Conservation (phyloP, 2,888 invertebrate genomes). For the Muscina levida region DNA sequence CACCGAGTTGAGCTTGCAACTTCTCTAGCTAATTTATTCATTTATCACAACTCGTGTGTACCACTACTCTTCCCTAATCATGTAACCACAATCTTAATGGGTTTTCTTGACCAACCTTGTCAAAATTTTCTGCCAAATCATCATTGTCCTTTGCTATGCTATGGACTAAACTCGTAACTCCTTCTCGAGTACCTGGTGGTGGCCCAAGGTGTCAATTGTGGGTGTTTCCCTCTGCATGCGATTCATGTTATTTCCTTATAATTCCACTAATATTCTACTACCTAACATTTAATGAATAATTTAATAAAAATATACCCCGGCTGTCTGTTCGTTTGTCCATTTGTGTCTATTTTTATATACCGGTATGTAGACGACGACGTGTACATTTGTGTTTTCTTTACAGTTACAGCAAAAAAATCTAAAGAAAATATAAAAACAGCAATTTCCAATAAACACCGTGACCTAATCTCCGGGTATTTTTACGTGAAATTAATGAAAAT, state of each 20-base stretch:
- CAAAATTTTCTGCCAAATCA: no score
- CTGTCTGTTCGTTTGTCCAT: neutral
- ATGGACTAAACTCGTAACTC: no score
- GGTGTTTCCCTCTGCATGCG: neutral
- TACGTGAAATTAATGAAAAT: slow-evolving; percentile 15
- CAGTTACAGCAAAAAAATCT: neutral
- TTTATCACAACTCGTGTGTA: no score
- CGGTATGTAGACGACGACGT: neutral
- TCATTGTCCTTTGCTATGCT: no score
- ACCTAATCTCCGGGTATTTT: slow-evolving; percentile 11
- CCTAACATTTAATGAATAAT: neutral
- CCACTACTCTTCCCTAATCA: no score
- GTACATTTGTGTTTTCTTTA: neutral
- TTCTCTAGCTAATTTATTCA: no score
- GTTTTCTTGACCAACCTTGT: no score
- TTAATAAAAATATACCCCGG: neutral
- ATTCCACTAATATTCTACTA: neutral
- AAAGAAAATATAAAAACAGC: no score
- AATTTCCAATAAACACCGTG: slow-evolving; percentile 7
- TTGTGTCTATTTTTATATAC: neutral
- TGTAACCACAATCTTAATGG: no score
- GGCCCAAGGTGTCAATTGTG: neutral
- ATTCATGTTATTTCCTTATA: no score
- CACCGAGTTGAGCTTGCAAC: no score
- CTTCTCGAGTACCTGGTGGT: no score